phyloP scores from a whole-genome alignment of 2,113 vertebrate genomes.

The Notiomystis cincta region DNA sequence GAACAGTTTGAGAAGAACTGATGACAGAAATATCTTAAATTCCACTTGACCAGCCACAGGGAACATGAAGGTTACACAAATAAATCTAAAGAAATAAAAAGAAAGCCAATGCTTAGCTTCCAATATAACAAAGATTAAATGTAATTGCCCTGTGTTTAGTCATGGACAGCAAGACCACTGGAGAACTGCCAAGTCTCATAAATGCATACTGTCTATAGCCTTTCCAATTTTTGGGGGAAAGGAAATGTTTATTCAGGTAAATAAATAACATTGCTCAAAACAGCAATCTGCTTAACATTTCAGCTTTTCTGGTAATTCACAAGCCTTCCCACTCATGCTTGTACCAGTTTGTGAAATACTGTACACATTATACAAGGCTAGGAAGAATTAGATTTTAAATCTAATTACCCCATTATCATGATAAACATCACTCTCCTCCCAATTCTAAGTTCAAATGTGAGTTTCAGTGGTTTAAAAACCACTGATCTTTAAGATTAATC shows the following conservation, averaged over 20 bases:
- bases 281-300: not conserved
- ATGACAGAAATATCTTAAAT: not conserved
- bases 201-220: not conserved
- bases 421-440: not conserved
- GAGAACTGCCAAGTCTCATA: not conserved
- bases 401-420: rapidly evolving
- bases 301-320: not conserved
- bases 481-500: not conserved
- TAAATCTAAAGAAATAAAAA: not conserved
- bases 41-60: not conserved
- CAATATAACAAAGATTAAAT: not conserved
- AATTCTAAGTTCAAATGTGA: not conserved
- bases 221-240: not conserved
- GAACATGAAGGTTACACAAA: not conserved
- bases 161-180: not conserved
- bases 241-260: not conserved
- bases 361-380: not conserved
- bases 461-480: not conserved
- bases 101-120: not conserved
- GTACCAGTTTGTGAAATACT: not conserved
- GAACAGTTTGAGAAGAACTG: not conserved
- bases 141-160: not conserved
- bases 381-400: conserved; percentile 13
- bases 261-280: not conserved
- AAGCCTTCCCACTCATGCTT: not conserved